Base-by-base conservation (phyloP, 2,797 vertebrate genomes). In the Tiaroga cobitis region DNA sequence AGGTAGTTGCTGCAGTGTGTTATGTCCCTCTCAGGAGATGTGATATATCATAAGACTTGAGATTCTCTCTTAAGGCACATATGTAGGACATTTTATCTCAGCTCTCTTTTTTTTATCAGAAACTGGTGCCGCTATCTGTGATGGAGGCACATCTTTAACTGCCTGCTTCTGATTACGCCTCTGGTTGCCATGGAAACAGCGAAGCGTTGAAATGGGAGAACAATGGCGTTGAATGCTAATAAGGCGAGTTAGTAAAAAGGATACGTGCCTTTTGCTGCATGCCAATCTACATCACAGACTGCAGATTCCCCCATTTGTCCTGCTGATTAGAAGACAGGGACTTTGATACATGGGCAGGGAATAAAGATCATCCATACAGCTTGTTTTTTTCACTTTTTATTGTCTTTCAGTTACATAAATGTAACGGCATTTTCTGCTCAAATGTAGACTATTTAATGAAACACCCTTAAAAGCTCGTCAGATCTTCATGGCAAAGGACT, bases 191-290 rank as follows among this genome's bases (percentile, higher is more conserved):
- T 84, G 87, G 88, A 79, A 90, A 90, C 89, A 79, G 56, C 21
- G 56, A 74, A 82, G 84, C 80, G 81, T 85, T 85, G 80, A 87
- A 90, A 85, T 84, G 82, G 74, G 65, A 89, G 86, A 90, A 90
- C 88, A 90, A 91, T 88, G 88, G 81, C 83, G 39, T 74, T 80
- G 87, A 90, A 90, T 90, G 80, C 63, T 84, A 86, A 88, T 90
- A 88, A 89, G 85, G 76, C 15, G 59, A 83, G 83, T 63, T 81
- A 76, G 79, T 59, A 54, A 81, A 86, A 87, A 83, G 72, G 67
- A 81, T 83, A 79, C 3, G 18, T 43, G 39, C 68, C 32, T 69
- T 82, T 85, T 77, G 63, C 67, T 7, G 73, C 73, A 80, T 82
- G 86, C 84, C 80, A 82, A 78, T 87, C 78, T 75, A 87, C 81